Evolutionary conservation across 1,140 invertebrate species (phyloP).

Genomic region (Drosophila prosaltans): DNA sequence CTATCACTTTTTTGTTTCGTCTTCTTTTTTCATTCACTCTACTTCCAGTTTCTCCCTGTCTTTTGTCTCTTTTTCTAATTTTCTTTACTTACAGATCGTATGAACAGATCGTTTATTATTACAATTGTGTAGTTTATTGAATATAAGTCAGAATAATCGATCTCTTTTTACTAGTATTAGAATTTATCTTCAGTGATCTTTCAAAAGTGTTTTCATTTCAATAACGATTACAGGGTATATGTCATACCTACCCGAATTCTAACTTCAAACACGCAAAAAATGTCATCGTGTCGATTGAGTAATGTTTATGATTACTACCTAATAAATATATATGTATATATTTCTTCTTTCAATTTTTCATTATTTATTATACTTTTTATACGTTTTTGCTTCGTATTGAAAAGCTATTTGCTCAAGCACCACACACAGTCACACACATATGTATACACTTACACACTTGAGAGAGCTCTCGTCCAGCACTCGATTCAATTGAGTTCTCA

Average conservation of each 20-base stretch:
- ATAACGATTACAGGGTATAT: not conserved
- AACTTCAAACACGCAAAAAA: not conserved
- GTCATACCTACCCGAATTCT: not conserved
- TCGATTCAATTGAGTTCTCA: slow-evolving; percentile 3
- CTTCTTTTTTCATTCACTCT: no score
- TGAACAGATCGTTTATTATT: no score
- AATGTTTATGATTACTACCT: slow-evolving; percentile 3
- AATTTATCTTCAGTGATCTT: no score
- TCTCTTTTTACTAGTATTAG: no score
- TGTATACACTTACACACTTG: not conserved
- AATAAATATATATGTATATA: not conserved
- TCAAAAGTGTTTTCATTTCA: not conserved
- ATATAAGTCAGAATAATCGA: no score
- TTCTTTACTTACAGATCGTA: no score
- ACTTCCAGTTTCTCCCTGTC: no score
- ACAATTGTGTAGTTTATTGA: no score
- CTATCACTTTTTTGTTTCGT: no score
- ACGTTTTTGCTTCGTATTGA: not conserved
- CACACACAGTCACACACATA: not conserved
- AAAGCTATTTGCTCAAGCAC: not conserved
- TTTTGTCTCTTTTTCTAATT: no score
- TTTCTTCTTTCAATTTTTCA: not conserved
- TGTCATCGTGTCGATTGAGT: slow-evolving; percentile 6
- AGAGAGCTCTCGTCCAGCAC: not conserved
- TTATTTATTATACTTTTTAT: not conserved